These are phyloP conservation scores for Chloropsis hardwickii DNA, from an alignment of 2,113 vertebrate genomes.

Conservation along the genomic window DNA sequence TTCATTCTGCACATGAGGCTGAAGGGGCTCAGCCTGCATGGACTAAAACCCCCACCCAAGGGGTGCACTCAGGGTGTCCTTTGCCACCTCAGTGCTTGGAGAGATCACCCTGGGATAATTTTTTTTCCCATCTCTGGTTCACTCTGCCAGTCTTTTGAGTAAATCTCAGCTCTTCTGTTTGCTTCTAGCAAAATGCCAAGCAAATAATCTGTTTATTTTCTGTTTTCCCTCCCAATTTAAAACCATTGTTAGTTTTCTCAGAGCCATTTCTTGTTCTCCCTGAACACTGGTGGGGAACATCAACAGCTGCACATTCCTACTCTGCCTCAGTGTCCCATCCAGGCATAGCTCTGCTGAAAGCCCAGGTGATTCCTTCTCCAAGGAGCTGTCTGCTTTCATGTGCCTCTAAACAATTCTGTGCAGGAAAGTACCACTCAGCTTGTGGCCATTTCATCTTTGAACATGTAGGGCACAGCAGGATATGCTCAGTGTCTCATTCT, in stretches of 20 bases:
- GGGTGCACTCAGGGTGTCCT: background rate
- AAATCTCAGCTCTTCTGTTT: background rate
- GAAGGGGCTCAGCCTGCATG: background rate
- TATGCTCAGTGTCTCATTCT: background rate
- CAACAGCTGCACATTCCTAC: background rate
- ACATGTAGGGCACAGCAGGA: background rate
- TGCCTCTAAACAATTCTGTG: background rate
- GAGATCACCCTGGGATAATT: background rate
- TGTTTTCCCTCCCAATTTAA: background rate
- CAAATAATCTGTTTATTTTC: background rate
- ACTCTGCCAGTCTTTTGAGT: background rate
- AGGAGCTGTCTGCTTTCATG: background rate
- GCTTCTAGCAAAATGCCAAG: background rate
- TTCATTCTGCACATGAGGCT: accelerated
- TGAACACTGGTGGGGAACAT: accelerated
- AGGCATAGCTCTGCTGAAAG: background rate
- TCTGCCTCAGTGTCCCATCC: background rate
- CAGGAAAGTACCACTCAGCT: background rate
- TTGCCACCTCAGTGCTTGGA: background rate
- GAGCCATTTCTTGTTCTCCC: background rate
- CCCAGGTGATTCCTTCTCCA: background rate
- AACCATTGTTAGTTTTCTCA: background rate
- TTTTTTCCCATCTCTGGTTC: background rate
- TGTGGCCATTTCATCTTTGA: background rate
- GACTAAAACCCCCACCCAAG: background rate